Base-by-base conservation (phyloP, 1,140 invertebrate genomes). In the Aphis craccivora region DNA sequence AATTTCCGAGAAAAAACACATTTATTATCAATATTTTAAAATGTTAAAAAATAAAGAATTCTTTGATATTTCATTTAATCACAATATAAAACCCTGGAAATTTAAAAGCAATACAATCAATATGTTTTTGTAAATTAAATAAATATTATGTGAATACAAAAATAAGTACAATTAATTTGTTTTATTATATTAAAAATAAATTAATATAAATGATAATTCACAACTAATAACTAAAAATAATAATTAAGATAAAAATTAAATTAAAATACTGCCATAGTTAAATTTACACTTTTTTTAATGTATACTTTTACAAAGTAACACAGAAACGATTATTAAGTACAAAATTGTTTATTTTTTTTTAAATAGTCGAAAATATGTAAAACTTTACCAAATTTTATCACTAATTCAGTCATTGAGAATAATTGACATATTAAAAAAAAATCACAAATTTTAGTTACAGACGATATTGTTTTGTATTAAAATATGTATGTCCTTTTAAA, bases 11-110 rank as follows among this genome's bases (percentile, higher is more conserved):
- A 25, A 89, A 53, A 89, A n/a, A 87, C 22, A n/a, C 2, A 35
- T 53, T 51, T 51, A 53, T 37, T 53, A 37, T 14, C 20, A 89
- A 11, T 30, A 53, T 37, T 20, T 60, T 60, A 7, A 55, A n/a
- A 23, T 20, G 11, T 11, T 30, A 18, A 43, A 40, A 5, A 7
- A 45, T 43, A 67, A 22, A 43, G 11, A 90, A 43, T 35, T 43
- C 14, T 43, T n/a, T 43, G 5, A 43, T 8, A 20, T 67, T 30
- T 43, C 11, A 67, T 90, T 40, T 67, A 43, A 90, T 90, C 89
- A 90, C 89, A 90, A 90, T 90, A 23, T n/a, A 67, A 43, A 90
- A 90, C 89, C 89, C 89, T 90, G 89, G 40, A 67, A 20, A 45
- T 67, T 90, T 43, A 60, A 37, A 25, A 55, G 23, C 23, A 55